Evolutionary conservation across 2,888 invertebrate genomes (phyloP), one percentile per base, ranked within the genome.

Genomic region (Lasioglossum morio): DNA sequence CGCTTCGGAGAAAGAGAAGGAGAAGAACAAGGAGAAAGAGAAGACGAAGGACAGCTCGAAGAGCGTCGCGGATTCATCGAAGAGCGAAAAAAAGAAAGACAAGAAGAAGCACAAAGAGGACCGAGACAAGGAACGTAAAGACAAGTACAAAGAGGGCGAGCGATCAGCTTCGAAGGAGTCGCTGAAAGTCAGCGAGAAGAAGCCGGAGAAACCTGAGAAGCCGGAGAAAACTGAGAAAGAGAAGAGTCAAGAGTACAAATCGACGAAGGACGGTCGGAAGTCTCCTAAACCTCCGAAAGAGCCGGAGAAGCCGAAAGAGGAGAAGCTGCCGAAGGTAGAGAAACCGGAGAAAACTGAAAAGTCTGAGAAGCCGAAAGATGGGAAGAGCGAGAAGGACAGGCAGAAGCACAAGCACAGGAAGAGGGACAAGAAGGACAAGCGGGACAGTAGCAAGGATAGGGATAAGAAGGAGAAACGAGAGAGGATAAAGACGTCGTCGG

Each of bases 361-460:
- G 87, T 73, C 82, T 53, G 94, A 92, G 72, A 94, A 94, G 72
- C 92, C 93, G 79, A 94, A 94, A 77, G 94, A 94, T 23, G 84
- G 91, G 0, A 94, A 94, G 63, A 90, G 81, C 16, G 95, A 95
- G 0, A 95, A 95, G 34, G 96, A 94, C 8, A 95, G 94, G 77
- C 95, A 95, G 46, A 96, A 96, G 86, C 96, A 96, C 86, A 96
- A 96, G 86, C 96, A 96, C 88, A 96, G 96, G 90, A 96, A 96
- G 88, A 96, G 95, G 86, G 96, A 96, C 23, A 95, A 94, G 88
- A 97, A 97, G 92, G 97, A 97, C 92, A 96, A 96, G 79, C 96
- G 97, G 92, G 97, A 97, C 30, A 96, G 96, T 91, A 97, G 97
- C 73, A 96, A 96, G 91, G 97, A 97, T 73, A 96, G 96, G 90